Evolutionary conservation across 1,140 invertebrate genomes (phyloP), one percentile per base, ranked within the genome.

Genomic region (Piezodorus guildinii): DNA sequence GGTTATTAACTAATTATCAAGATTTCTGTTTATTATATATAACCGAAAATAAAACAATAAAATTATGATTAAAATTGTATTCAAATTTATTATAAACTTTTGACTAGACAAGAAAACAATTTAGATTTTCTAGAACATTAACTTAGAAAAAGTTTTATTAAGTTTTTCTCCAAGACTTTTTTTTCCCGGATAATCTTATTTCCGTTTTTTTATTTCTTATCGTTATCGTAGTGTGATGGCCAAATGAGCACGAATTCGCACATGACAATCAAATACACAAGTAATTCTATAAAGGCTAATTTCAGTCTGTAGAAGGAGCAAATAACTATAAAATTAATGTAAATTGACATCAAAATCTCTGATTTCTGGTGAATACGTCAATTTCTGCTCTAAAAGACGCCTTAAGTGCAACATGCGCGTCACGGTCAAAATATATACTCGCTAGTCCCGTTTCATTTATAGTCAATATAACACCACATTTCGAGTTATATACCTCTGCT

Each of bases 401-500:
- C 23, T 56, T 56, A 23, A 27, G 25, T 4, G 52, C 52, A 4
- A 56, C 52, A 56, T 27, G 52, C 15, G 52, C 27, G 14, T 56
- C 52, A 16, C 17, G 23, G 23, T 56, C 27, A 56, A 56, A 56
- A 56, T 23, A 56, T 8, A 56, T 27, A 25, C 52, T 56, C 6
- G 52, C 5, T 23, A 56, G 25, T 4, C 52, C 25, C 4, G 52
- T 56, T 25, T 56, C 52, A 10, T 25, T 15, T 23, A 56, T 56
- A 23, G 52, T 56, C 23, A 56, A 25, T 17, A 56, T 25, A 21
- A 56, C 52, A 23, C 27, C 52, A 56, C 52, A 56, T 56, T 56
- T 21, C 2, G 15, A 23, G 15, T 56, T 56, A n/a, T 25, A 56
- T 16, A 56, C 52, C 23, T 56, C 52, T 16, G 27, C 52, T 25